Evolutionary conservation across 2,888 invertebrate species (phyloP).

Genomic region (Alentia gelatinosa): DNA sequence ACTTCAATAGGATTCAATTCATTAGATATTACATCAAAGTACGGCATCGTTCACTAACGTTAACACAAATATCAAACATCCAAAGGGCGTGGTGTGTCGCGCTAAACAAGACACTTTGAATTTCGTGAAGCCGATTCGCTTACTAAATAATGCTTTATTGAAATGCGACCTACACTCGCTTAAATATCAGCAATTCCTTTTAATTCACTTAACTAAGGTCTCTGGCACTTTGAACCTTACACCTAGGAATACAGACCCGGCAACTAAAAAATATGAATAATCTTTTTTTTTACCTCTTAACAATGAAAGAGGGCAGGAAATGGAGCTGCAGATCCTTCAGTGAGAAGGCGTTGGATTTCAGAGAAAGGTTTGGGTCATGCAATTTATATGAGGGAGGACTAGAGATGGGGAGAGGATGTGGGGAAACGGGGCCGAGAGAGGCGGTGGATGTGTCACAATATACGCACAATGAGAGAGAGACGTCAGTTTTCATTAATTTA

Average conservation of each 20-base stretch:
- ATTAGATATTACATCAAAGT: too few relatives aligned
- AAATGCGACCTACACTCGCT: neutral
- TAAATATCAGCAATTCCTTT: neutral
- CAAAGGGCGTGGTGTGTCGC: too few relatives aligned
- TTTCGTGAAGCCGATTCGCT: neutral
- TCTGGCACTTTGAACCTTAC: neutral
- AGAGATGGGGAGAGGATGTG: neutral
- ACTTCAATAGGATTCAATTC: too few relatives aligned
- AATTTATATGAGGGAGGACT: neutral
- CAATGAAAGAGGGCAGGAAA: neutral
- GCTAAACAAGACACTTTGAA: too few relatives aligned
- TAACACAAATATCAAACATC: too few relatives aligned
- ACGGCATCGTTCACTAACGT: too few relatives aligned
- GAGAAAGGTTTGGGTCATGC: neutral
- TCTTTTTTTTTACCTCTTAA: neutral
- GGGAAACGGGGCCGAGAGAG: neutral
- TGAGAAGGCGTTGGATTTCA: neutral
- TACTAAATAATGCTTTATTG: neutral
- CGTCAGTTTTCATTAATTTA: too few relatives aligned
- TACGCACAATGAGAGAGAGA: neutral
- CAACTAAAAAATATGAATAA: neutral
- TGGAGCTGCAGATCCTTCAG: neutral
- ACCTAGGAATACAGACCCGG: neutral
- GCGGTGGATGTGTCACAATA: neutral
- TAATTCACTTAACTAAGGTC: neutral